These are phyloP conservation scores for Oreochromis niloticus DNA, from an alignment of 2,113 vertebrate genomes.

Conservation along the genomic window DNA sequence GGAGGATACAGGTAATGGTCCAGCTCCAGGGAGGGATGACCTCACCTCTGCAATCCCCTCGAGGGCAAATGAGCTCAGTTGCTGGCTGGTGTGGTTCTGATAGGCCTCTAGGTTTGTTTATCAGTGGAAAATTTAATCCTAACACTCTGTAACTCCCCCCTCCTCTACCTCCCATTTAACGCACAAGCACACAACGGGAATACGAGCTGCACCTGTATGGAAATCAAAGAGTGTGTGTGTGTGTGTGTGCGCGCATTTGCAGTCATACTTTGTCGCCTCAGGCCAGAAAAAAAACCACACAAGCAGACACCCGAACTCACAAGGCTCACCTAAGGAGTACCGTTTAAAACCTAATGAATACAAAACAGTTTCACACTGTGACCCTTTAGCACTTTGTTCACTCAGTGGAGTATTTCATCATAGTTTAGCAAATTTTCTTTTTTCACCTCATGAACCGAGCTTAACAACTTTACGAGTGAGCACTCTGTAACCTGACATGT, in stretches of 20 bases:
- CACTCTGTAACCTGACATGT: not conserved
- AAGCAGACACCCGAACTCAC: constrained; percentile 3
- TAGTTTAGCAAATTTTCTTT: not conserved
- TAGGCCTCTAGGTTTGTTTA: constrained; percentile 58
- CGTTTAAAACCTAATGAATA: constrained; percentile 58
- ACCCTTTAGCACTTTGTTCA: constrained; percentile 36
- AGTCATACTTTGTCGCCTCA: constrained; percentile 1
- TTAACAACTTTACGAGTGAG: not conserved
- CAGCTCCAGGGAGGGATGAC: constrained; percentile 68
- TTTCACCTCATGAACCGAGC: not conserved
- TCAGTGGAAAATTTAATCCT: constrained; percentile 64
- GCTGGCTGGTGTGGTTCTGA: constrained; percentile 49
- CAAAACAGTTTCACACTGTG: constrained; percentile 58
- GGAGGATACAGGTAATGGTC: constrained; percentile 53
- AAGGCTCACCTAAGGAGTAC: constrained; percentile 25
- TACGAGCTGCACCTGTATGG: constrained; percentile 25
- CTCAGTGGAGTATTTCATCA: constrained; percentile 15
- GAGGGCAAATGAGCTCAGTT: constrained; percentile 70
- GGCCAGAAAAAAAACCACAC: not conserved
- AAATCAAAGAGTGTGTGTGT: not conserved
- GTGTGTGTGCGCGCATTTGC: not conserved
- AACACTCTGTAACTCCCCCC: constrained; percentile 32
- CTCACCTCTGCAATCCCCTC: constrained; percentile 60
- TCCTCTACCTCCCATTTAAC: not conserved
- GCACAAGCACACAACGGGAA: constrained; percentile 14